A percentile compares a stretch with the other conserved stretches of the same genome.
Evolutionary conservation across 2,888 invertebrate species (phyloP).

Genomic region (Aproaerema taeniolella): DNA sequence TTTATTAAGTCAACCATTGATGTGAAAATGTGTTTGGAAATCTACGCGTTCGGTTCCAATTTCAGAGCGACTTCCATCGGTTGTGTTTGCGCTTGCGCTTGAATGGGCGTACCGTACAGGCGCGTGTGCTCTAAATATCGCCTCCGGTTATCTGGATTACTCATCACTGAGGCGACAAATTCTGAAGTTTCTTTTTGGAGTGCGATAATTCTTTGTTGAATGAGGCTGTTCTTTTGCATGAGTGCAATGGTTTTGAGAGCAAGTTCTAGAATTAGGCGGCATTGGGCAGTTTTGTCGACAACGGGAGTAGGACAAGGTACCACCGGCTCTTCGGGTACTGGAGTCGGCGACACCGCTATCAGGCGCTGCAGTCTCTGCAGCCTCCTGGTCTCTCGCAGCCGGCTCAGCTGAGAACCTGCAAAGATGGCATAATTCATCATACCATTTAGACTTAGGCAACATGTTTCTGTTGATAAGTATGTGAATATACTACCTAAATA

Average conservation of each 20-base stretch:
- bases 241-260: constrained; percentile 80
- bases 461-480: no score
- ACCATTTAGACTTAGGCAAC: no score
- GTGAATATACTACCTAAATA: no score
- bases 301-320: constrained; percentile 18
- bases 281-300: constrained; percentile 48
- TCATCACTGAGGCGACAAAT: constrained; percentile 78
- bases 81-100: not conserved
- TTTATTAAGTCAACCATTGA: no score
- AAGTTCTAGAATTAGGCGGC: constrained; percentile 76
- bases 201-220: constrained; percentile 78
- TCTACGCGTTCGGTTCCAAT: no score
- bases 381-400: constrained; percentile 57
- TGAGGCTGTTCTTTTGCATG: constrained; percentile 78
- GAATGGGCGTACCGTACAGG: constrained; percentile 25
- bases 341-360: not conserved
- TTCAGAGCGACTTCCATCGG: no score
- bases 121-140: constrained; percentile 49
- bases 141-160: constrained; percentile 62
- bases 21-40: no score
- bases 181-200: constrained; percentile 80
- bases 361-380: constrained; percentile 43
- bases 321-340: not conserved
- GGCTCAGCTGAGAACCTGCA: constrained; percentile 50
- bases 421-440: no score